These are phyloP conservation scores for Laupala kohalensis DNA, from an alignment of 1,140 invertebrate genomes.

Conservation along the genomic window DNA sequence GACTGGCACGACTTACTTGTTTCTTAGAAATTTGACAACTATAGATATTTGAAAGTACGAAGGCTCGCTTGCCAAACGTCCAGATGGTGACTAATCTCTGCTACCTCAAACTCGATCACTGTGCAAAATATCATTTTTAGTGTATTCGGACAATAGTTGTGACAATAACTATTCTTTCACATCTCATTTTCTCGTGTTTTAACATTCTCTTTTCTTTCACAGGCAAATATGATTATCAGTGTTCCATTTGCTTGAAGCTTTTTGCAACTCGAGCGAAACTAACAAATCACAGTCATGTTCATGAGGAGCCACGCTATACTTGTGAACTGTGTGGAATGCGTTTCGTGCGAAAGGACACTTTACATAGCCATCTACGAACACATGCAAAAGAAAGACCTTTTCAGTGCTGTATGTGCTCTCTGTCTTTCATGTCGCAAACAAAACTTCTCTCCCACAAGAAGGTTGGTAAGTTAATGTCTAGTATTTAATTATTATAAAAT, in stretches of 20 bases:
- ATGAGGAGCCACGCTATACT: constrained; percentile 10
- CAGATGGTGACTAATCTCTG: too few relatives aligned
- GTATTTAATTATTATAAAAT: too few relatives aligned
- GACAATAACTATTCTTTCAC: too few relatives aligned
- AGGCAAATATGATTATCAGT: constrained; percentile 15
- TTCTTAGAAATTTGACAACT: too few relatives aligned
- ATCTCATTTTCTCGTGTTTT: too few relatives aligned
- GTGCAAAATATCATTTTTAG: too few relatives aligned
- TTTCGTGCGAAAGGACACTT: constrained; percentile 15
- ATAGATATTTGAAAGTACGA: too few relatives aligned
- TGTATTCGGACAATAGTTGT: too few relatives aligned
- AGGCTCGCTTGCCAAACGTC: too few relatives aligned
- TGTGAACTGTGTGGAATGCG: constrained; percentile 14
- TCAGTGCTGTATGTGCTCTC: constrained; percentile 9
- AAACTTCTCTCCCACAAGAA: constrained; percentile 11
- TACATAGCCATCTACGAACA: background rate
- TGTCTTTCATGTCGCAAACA: background rate
- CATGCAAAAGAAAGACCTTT: constrained; percentile 6
- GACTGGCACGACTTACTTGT: too few relatives aligned
- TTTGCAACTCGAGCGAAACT: constrained; percentile 17
- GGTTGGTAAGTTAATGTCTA: too few relatives aligned
- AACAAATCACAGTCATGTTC: constrained; percentile 14
- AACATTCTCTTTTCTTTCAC: background rate
- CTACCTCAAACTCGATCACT: too few relatives aligned
- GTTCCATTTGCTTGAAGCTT: constrained; percentile 13